Conservation (phyloP, 2,888 invertebrate species). For the Papilio protenor region DNA sequence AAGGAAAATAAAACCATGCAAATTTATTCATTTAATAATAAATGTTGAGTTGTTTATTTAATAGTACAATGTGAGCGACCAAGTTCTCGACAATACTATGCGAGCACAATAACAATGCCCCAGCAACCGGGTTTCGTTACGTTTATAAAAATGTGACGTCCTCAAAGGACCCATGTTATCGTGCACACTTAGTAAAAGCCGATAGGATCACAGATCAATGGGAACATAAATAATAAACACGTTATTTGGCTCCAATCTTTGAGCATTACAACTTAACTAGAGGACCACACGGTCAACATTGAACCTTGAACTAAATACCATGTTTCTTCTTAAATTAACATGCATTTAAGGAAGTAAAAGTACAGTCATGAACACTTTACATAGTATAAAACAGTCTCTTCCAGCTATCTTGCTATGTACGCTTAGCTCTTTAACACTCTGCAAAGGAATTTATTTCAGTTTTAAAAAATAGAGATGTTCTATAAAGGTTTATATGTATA, state of each 20-base stretch:
- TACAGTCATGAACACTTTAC: constrained; percentile 7
- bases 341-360: constrained; percentile 10
- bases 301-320: constrained; percentile 29
- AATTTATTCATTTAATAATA: constrained; percentile 32
- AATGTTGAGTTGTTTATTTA: constrained; percentile 32
- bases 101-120: background rate
- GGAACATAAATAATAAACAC: constrained; percentile 46
- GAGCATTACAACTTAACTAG: constrained; percentile 53
- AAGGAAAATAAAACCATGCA: constrained; percentile 21
- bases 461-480: too few species aligned
- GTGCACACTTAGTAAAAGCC: constrained; percentile 30
- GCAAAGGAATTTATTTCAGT: too few species aligned
- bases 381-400: background rate
- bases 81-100: constrained; percentile 37
- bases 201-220: constrained; percentile 63
- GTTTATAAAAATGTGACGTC: background rate
- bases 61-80: constrained; percentile 33
- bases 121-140: background rate
- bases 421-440: too few species aligned
- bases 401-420: too few species aligned
- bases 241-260: constrained; percentile 62
- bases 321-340: constrained; percentile 19
- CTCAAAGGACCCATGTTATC: background rate
- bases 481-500: too few species aligned
- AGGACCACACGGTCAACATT: constrained; percentile 11